Conservation (phyloP, 2,797 vertebrate genomes). For the Triplophysa yarkandensis region DNA sequence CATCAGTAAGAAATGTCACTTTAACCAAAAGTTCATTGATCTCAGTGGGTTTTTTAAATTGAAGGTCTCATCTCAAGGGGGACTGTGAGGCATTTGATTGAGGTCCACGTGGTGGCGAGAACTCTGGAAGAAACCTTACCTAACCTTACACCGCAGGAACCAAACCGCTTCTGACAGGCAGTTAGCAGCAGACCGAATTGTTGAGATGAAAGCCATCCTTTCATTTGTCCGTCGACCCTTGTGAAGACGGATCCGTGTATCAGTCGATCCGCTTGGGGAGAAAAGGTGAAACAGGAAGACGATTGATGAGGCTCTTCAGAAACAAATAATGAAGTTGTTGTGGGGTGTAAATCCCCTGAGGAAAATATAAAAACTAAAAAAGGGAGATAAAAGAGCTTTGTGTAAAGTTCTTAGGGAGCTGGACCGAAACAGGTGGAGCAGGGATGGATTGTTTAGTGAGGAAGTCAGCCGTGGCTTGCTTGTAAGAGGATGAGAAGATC, state of each 20-base stretch:
- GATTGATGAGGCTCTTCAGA: slow-evolving; percentile 48
- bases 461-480: neutral
- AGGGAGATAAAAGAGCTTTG: slow-evolving; percentile 25
- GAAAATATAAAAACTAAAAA: slow-evolving; percentile 35
- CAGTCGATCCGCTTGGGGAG: slow-evolving; percentile 8
- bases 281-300: slow-evolving; percentile 35
- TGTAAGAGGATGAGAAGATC: slow-evolving; percentile 15
- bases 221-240: slow-evolving; percentile 28
- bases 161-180: slow-evolving; percentile 45
- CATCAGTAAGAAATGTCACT: too few species aligned
- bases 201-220: slow-evolving; percentile 39
- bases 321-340: slow-evolving; percentile 56
- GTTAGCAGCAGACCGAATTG: slow-evolving; percentile 37
- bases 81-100: slow-evolving; percentile 17
- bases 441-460: slow-evolving; percentile 24
- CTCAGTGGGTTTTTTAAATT: neutral
- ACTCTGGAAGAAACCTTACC: slow-evolving; percentile 37
- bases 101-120: slow-evolving; percentile 15
- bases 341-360: slow-evolving; percentile 31
- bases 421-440: slow-evolving; percentile 7
- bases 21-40: slow-evolving; percentile 28
- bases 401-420: slow-evolving; percentile 17
- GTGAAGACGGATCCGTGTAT: slow-evolving; percentile 14
- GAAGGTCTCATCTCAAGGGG: slow-evolving; percentile 14
- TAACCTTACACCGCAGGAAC: slow-evolving; percentile 11